Conservation (phyloP, 2,888 invertebrate species). For the Physocephala rufipes region DNA sequence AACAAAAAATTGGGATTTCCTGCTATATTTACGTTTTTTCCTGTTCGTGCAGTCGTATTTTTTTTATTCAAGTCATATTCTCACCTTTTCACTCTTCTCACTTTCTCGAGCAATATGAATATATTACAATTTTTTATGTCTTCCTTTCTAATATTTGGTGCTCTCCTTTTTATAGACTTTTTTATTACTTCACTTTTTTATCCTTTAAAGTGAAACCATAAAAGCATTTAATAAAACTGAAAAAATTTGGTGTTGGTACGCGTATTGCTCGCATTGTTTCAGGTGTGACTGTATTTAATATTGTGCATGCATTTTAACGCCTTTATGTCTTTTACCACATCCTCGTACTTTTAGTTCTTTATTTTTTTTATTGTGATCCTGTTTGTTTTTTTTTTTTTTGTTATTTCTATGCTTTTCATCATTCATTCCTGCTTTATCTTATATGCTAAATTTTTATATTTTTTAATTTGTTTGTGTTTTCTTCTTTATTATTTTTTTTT, state of each 20-base stretch:
- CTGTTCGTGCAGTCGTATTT: background rate
- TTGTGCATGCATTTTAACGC: too few species aligned
- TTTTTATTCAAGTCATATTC: background rate
- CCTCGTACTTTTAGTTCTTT: too few species aligned
- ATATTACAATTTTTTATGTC: constrained; percentile 1
- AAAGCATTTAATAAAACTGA: constrained; percentile 12
- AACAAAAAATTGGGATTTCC: background rate
- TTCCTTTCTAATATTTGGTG: background rate
- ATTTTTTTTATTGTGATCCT: too few species aligned
- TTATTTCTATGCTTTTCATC: too few species aligned
- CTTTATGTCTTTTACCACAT: too few species aligned
- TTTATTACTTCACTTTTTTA: constrained; percentile 13
- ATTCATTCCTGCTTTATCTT: too few species aligned
- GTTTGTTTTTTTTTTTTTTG: too few species aligned
- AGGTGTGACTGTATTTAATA: too few species aligned
- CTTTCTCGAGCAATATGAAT: background rate
- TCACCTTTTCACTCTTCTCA: background rate
- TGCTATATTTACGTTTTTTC: background rate
- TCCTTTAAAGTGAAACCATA: constrained; percentile 29
- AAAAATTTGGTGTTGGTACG: background rate
- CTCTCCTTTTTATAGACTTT: background rate
- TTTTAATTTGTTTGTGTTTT: background rate
- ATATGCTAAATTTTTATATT: too few species aligned
- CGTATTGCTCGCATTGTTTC: too few species aligned
- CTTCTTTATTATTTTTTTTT: background rate